Evolutionary conservation across 92 coral and sea anemone species (phyloP).

Genomic region (Phenganax marumi): DNA sequence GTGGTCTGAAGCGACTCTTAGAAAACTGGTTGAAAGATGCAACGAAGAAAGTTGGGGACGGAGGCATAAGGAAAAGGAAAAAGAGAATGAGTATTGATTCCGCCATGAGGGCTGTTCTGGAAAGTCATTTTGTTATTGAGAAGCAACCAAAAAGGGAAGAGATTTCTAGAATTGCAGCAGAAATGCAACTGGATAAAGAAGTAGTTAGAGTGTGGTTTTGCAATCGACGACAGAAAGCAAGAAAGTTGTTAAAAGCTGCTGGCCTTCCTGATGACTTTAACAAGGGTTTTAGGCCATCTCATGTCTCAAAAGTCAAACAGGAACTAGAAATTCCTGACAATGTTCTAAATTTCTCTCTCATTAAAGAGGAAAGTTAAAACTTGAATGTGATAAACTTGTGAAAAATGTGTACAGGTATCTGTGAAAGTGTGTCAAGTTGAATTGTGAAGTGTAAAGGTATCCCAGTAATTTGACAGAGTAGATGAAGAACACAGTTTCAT

Average conservation of each 20-base stretch:
- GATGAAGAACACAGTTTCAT: too few species aligned
- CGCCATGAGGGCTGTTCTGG: conserved; percentile 79
- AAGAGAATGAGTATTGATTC: conserved; percentile 84
- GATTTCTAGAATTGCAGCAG: conserved; percentile 77
- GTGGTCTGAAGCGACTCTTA: conserved; percentile 65
- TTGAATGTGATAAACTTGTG: not conserved
- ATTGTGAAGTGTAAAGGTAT: too few species aligned
- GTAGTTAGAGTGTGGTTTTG: conserved; percentile 96
- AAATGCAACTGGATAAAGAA: conserved; percentile 82
- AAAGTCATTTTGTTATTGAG: conserved; percentile 81
- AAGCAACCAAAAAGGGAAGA: conserved; percentile 83
- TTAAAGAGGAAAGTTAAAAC: not conserved
- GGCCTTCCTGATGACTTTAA: not conserved
- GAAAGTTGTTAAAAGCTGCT: conserved; percentile 46
- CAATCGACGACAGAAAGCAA: conserved; percentile 84
- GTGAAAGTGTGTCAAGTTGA: too few species aligned
- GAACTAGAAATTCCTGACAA: not conserved
- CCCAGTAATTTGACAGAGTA: too few species aligned
- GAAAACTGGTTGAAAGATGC: conserved; percentile 71
- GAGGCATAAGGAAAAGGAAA: conserved; percentile 58
- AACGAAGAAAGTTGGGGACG: conserved; percentile 39
- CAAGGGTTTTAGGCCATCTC: not conserved
- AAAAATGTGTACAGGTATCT: not conserved
- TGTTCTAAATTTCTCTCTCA: not conserved
- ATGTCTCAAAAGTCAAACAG: not conserved